A percentile compares a stretch with the other conserved stretches of the same genome.
phyloP scores from a whole-genome alignment of 2,113 vertebrate species.

The Pygoscelis adeliae region DNA sequence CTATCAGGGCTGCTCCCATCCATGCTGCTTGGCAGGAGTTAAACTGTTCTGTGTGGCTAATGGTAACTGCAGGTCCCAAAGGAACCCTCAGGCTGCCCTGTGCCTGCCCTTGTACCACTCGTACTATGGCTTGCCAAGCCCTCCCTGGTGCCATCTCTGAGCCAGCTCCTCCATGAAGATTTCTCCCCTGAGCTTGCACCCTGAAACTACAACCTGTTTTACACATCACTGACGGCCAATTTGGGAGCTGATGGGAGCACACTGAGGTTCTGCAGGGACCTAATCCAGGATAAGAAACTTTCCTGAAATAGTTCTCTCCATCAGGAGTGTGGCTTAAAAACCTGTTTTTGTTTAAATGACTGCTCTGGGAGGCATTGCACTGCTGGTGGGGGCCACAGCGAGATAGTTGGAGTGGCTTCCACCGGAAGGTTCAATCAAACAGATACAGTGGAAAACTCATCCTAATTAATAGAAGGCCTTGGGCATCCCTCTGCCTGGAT shows the following conservation, averaged over 20 bases:
- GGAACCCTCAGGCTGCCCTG: not conserved
- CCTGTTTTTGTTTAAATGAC: not conserved
- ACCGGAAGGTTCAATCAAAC: not conserved
- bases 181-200: not conserved
- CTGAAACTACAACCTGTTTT: accelerated
- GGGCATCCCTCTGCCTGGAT: not conserved
- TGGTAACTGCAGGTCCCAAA: not conserved
- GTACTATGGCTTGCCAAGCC: not conserved
- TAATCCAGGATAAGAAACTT: not conserved
- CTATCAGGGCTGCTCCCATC: not conserved
- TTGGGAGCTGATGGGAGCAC: not conserved
- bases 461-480: not conserved
- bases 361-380: not conserved
- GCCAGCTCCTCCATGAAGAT: not conserved
- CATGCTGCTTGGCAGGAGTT: not conserved
- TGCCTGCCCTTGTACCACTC: not conserved
- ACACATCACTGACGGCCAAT: accelerated
- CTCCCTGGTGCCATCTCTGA: not conserved
- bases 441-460: accelerated
- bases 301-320: not conserved
- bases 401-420: not conserved
- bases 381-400: not conserved
- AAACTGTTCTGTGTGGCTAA: not conserved
- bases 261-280: not conserved
- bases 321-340: not conserved